phyloP scores from a whole-genome alignment of 2,888 invertebrate species.

The Polydrusus cervinus region DNA sequence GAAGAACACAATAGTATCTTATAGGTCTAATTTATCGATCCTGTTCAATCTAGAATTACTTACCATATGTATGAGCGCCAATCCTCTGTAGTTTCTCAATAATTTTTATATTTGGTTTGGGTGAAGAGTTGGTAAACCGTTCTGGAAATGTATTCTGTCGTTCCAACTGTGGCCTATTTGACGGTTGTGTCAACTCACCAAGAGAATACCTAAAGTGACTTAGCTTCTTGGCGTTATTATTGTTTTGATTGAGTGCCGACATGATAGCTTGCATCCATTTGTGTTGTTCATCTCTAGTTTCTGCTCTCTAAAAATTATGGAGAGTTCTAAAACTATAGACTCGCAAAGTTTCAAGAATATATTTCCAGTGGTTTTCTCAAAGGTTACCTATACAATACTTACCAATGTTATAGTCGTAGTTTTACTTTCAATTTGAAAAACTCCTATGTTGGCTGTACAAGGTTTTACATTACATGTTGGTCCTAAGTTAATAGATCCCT shows the following conservation, averaged over 20 bases:
- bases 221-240: slow-evolving; percentile 61
- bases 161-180: slow-evolving; percentile 49
- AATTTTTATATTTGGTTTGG: slow-evolving; percentile 55
- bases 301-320: slow-evolving; percentile 71
- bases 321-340: no score
- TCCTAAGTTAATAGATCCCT: slow-evolving; percentile 73
- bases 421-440: slow-evolving; percentile 71
- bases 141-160: slow-evolving; percentile 57
- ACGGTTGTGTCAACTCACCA: slow-evolving; percentile 61
- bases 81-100: slow-evolving; percentile 65
- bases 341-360: no score
- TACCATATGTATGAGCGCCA: slow-evolving; percentile 65
- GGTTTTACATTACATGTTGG: slow-evolving; percentile 71
- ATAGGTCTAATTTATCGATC: no score
- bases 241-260: slow-evolving; percentile 68
- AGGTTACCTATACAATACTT: no score
- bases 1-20: no score
- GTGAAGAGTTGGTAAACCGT: slow-evolving; percentile 39
- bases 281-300: slow-evolving; percentile 71
- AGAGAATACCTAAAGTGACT: slow-evolving; percentile 70
- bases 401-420: slow-evolving; percentile 71
- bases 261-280: slow-evolving; percentile 74
- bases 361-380: no score
- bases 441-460: slow-evolving; percentile 62
- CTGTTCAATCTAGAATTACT: no score